Base-by-base conservation (phyloP, 1,140 invertebrate species). In the Triops longicaudatus region DNA sequence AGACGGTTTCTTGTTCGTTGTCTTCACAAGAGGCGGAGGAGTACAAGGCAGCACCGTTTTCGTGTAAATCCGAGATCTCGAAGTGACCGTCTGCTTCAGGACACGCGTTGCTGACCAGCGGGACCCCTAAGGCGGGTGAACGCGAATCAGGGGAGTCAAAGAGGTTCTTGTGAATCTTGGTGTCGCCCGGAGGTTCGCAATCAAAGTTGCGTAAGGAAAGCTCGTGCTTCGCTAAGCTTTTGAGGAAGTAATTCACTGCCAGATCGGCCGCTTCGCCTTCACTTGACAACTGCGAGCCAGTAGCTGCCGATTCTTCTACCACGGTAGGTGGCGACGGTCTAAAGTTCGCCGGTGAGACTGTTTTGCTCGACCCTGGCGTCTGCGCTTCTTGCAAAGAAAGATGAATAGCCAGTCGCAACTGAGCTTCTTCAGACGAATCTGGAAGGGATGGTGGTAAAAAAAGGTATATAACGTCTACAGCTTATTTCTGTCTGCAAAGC, bases 201-300 rank as follows among this genome's bases (percentile, higher is more conserved):
- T 73, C 28, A 75, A 78, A 71, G 63, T 74, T 79, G 77, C 79
- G 79, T 26, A 79, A 63, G 37, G 78, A 78, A 14, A 80, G 78
- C 43, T 82, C 81, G 26, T 80, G 79, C 44, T 84, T 85, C 0
- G 85, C 85, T 37, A 88, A 79, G 37, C 85, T 86, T 80, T 87
- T 87, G 22, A 87, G 79, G 79, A 87, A 87, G 81, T 86, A 87
- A 78, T 87, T 86, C 5, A 88, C 87, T 4, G 86, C 86, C 42
- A 87, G 80, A 78, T 88, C 87, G 0, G 86, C 86, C 26, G 31
- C 73, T 27, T 41, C 50, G 31, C 44, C 44, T 77, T 3, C 74
- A 14, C 28, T 44, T 41, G 27, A 27, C 77, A 17, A 37, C 63
- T 14, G 14, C 44, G 9, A 10, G 14, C n/a, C 50, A 72, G 73